Evolutionary conservation across 2,113 vertebrate species (phyloP), one percentile per base, ranked within the genome.

Genomic region (Corythoichthys haematopterus): DNA sequence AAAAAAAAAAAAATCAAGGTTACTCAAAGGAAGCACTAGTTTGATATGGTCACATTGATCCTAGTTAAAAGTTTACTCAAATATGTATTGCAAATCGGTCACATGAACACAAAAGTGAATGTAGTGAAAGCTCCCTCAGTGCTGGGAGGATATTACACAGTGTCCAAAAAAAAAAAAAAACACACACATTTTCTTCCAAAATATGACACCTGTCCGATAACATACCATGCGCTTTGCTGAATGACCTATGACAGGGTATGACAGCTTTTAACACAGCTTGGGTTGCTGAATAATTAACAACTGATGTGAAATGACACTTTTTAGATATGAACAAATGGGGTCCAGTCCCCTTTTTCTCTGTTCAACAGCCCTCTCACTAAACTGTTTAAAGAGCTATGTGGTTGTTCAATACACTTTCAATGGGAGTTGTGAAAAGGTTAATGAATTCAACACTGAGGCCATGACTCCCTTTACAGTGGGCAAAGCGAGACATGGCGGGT

Each of bases 381-480:
- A 80, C 65, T 65, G 53, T 78, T 84, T 71, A 78, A 72, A 77
- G 77, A 66, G 58, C 40, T 70, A 65, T 45, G 52, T 47, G 61
- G 61, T 65, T 70, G 65, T 78, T 77, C 71, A 81, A 80, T 75
- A 69, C 16, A 13, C 66, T 63, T 81, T 79, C 70, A 77, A 58
- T 77, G 77, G 80, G 84, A 87, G 81, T 74, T 80, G 77, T 72
- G 64, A 85, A 91, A 86, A 89, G 89, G 87, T 65, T 84, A 83
- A 89, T 68, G 79, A 79, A 86, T 90, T 89, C 88, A 84, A 51
- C 69, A 66, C 67, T 79, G 79, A 82, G 79, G 72, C 75, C 78
- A 58, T 56, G 48, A 45, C 57, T 82, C 79, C 76, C 80, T 71
- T 77, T 86, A 78, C 88, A 89, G 80, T 85, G 82, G 74, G 56